Evolutionary conservation across 2,113 vertebrate species (phyloP), one percentile per base, ranked within the genome.

Genomic region (Dicaeum eximium): DNA sequence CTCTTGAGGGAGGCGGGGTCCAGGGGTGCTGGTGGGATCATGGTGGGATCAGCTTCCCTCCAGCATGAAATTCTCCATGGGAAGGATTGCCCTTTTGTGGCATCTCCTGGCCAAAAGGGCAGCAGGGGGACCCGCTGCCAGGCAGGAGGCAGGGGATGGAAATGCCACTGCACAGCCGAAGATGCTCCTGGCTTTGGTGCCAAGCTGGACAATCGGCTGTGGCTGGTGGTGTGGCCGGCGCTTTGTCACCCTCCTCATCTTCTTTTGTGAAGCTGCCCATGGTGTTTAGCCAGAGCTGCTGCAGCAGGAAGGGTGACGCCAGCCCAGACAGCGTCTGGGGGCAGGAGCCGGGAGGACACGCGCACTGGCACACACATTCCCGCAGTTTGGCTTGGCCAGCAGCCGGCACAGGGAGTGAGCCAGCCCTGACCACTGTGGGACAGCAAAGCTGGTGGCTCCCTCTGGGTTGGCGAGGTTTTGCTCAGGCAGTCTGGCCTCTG

Each of bases 141-240:
- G 94, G 80, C 48, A 48, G 69, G 64, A 90, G 75, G 69, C 81
- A 74, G 88, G 69, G 54, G 42, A 90, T 60, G 71, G 58, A 84
- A 84, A 87, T 81, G 47, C 84, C 42, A 23, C 50, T 2, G 3
- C 8, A 3, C 57, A 47, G 44, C 23, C 66, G 14, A 51, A 45
- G 74, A 85, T 72, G 82, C 91, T 93, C 25, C 78, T 30, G 50
- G 60, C 40, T 88, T 54, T 25, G 22, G 57, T 83, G 62, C 88
- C 79, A 51, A 56, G 58, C 61, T 58, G 88, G 73, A 62, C 71
- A 86, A 73, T 67, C 0, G 0, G 61, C 65, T 74, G 60, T 40
- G 47, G 60, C 85, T 57, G 56, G 80, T 0, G 2, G 37, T 4
- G 15, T 19, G 50, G 53, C 67, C 0, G 0, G 65, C 0, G 0